Evolutionary conservation across 2,888 invertebrate species (phyloP), one percentile per base, ranked within the genome.

Genomic region (Serripes groenlandicus): DNA sequence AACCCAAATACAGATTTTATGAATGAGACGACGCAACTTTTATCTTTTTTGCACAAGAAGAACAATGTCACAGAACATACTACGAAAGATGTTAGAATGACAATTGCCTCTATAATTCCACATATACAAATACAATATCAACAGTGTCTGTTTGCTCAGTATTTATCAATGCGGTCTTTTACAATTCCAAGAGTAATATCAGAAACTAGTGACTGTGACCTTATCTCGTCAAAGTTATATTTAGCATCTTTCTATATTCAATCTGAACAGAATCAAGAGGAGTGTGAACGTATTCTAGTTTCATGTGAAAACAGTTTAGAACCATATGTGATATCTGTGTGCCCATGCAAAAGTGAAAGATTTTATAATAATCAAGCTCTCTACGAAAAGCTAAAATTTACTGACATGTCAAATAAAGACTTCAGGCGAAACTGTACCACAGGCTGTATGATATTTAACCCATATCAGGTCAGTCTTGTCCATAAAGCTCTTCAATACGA

Each of bases 361-460:
- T n/a, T n/a, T n/a, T n/a, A n/a, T n/a, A n/a, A n/a, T n/a, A n/a
- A n/a, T n/a, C n/a, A n/a, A n/a, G n/a, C n/a, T n/a, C n/a, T n/a
- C n/a, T n/a, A n/a, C n/a, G n/a, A n/a, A n/a, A n/a, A n/a, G n/a
- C n/a, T n/a, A n/a, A n/a, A n/a, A n/a, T n/a, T n/a, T n/a, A n/a
- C n/a, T n/a, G n/a, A n/a, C n/a, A n/a, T n/a, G n/a, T n/a, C n/a
- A n/a, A n/a, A n/a, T n/a, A n/a, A n/a, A n/a, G n/a, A n/a, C n/a
- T n/a, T n/a, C n/a, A n/a, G n/a, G n/a, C n/a, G n/a, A n/a, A 23
- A 28, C 23, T 26, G 11, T 7, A 58, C 58, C 3, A 58, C 58
- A 28, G 64, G 64, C 34, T 64, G 64, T 34, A 35, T 64, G n/a
- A n/a, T 23, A 32, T 64, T 64, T 21, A 11, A 26, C 7, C 64